Conservation (phyloP, 2,113 vertebrate genomes). For the Galemys pyrenaicus region DNA sequence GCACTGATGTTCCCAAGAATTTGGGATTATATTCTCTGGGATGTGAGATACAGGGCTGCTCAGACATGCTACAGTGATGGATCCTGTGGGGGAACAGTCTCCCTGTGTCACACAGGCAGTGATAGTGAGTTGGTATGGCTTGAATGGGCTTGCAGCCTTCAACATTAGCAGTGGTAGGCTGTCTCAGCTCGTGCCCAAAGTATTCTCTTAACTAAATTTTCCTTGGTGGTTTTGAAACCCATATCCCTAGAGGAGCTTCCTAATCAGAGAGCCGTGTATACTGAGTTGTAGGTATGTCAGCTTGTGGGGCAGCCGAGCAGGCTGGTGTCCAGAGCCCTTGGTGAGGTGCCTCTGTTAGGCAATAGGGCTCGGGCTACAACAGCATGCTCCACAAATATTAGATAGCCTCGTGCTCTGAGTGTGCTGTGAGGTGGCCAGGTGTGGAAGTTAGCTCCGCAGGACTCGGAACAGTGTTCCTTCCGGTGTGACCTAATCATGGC, state of each 20-base stretch:
- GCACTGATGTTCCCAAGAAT: neutral
- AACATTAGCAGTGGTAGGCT: neutral
- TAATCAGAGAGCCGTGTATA: neutral
- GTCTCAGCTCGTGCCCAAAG: neutral
- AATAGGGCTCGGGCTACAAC: too few relatives aligned
- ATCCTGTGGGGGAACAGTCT: neutral
- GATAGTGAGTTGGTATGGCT: slow-evolving; percentile 6
- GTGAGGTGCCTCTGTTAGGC: neutral
- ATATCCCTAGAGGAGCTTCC: neutral
- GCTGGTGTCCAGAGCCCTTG: neutral
- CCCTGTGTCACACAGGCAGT: neutral
- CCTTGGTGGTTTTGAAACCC: neutral
- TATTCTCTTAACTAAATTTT: neutral
- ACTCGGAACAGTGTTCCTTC: neutral
- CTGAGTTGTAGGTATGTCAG: neutral
- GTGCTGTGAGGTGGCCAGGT: neutral
- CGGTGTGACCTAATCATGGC: neutral
- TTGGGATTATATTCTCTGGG: neutral
- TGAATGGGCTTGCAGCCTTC: neutral
- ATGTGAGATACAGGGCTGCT: neutral
- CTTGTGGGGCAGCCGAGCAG: neutral
- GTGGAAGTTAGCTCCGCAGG: neutral
- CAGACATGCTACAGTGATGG: neutral
- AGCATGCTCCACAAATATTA: neutral
- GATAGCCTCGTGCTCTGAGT: neutral